A percentile compares a stretch with the other conserved stretches of the same genome.
These are phyloP conservation scores for Rotaria socialis DNA, from an alignment of 2,888 invertebrate genomes.

Conservation along the genomic window DNA sequence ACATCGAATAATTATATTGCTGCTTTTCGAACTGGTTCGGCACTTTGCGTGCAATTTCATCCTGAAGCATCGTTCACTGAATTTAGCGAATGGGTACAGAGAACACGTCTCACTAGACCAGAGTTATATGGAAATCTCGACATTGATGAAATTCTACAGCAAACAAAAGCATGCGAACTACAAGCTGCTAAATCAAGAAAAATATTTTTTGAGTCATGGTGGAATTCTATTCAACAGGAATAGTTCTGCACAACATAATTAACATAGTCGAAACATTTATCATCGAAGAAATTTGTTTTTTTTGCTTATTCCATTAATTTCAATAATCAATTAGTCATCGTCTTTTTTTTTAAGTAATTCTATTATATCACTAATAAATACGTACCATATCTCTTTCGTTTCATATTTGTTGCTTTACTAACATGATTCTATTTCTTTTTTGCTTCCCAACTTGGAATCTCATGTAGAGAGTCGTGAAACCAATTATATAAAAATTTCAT, in stretches of 20 bases:
- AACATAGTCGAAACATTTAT: background rate
- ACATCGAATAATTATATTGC: slow-evolving; percentile 22
- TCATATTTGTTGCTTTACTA: no score
- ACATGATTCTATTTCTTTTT: no score
- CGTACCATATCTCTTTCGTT: no score
- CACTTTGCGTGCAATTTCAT: slow-evolving; percentile 3
- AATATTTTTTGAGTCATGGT: slow-evolving; percentile 34
- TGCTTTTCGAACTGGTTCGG: background rate
- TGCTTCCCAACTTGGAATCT: no score
- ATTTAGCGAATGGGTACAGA: slow-evolving; percentile 17
- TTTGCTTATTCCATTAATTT: background rate
- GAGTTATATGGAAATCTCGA: background rate
- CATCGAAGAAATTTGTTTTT: background rate
- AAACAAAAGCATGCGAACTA: background rate
- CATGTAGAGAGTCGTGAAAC: background rate
- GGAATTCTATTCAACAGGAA: background rate
- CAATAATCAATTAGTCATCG: no score
- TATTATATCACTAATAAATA: no score
- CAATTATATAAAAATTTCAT: background rate
- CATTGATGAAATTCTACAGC: slow-evolving; percentile 3
- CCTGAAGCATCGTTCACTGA: background rate
- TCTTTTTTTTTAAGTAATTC: background rate
- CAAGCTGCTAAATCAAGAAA: background rate
- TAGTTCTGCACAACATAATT: background rate
- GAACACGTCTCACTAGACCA: background rate